Base-by-base conservation (phyloP, 1,140 invertebrate genomes). In the Papilio helenus region DNA sequence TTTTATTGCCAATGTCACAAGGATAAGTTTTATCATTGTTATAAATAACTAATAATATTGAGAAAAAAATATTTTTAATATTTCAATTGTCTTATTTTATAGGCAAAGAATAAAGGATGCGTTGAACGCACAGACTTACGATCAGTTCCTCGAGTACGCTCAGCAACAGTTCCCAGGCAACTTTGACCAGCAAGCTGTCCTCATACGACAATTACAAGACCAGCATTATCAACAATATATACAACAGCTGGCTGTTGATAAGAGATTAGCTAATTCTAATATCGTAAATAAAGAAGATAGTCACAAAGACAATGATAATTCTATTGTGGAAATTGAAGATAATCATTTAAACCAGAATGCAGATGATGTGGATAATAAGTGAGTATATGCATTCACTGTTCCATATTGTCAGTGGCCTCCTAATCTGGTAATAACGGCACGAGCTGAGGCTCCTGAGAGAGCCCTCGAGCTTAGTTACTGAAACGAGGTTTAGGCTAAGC, bases 191-290 rank as follows among this genome's bases (percentile, higher is more conserved):
- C 99, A 99, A 96, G 98, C 97, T 2, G 96, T 98, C 73, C 95
- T 99, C 20, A 98, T 99, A 74, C 95, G 97, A 71, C 99, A 99
- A 88, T 92, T 99, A 55, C 99, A 99, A 95, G 98, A 99, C 85
- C 98, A 99, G 87, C 99, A 99, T 94, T 99, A 99, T 91, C 98
- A 99, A 89, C 98, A 99, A 89, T 99, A 99, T 89, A 99, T 99
- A 97, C 97, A 99, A 88, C 98, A 98, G 88, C 86, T 97, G 26
- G 89, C 95, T 0, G 92, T 95, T 9, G 95, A 96, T 46, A 95
- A 97, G 76, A 91, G 96, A 80, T 95, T 96, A 76, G 89, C 91
- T 1, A 93, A 92, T 77, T 89, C 90, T 3, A 90, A 84, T 79
- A 84, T 90, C 44, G 88, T 87, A 34, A 87, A 83, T 23, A 85